Evolutionary conservation across 2,113 vertebrate genomes (phyloP), one percentile per base, ranked within the genome.

Genomic region (Amphiprion percula): DNA sequence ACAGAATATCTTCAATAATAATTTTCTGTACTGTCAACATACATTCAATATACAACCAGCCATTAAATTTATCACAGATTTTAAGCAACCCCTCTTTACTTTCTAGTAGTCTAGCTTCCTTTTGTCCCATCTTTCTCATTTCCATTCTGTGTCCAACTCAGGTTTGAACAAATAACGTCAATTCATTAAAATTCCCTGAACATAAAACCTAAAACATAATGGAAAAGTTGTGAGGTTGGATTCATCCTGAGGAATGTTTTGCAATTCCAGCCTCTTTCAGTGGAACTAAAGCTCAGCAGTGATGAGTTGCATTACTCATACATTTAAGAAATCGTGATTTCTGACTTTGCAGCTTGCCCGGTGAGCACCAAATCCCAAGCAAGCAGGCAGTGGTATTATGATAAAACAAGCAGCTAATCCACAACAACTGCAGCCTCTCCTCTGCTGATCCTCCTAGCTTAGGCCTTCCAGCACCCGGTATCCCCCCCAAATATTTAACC

Each of bases 341-440:
- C 56, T 79, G 68, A 80, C 63, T 84, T 77, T 69, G 82, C 84
- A 76, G 79, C 80, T 66, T 85, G 79, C 65, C 68, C 30, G 53
- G 39, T 64, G 64, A 72, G 44, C 55, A 68, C 68, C 60, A 69
- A 81, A 77, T 49, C 49, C 68, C 49, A 65, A 69, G 68, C 83
- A 81, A 46, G 77, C 76, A 84, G 80, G 67, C 83, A 85, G 63
- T 47, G 79, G 75, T 72, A 68, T 85, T 75, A 79, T 87, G 70
- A 87, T 86, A 88, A 87, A 90, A 90, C 82, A 90, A 90, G 80
- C 86, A 87, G 77, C 85, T 91, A 89, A 91, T 91, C 89, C 86
- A 79, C 70, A 91, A 85, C 88, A 86, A 90, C 89, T 89, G 82
- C 86, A 92, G 87, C 68, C 80, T 83, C 84, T 91, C 87, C 74